Evolutionary conservation across 2,797 vertebrate species (phyloP).

Genomic region (Lagodon rhomboides): DNA sequence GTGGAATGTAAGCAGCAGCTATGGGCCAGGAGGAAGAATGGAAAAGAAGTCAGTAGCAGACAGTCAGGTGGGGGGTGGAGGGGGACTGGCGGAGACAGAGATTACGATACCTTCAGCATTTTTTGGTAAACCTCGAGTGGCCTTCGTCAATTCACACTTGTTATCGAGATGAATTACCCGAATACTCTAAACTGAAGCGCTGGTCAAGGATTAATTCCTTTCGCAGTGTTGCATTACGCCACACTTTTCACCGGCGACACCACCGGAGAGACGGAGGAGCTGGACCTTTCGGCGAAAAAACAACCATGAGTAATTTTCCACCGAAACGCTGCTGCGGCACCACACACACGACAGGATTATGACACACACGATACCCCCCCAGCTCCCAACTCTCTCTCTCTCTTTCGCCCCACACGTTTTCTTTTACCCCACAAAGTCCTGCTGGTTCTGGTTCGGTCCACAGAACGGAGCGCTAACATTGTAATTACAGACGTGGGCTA

Average conservation of each 20-base stretch:
- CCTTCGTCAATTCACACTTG: constrained; percentile 10
- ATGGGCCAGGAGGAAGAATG: constrained; percentile 69
- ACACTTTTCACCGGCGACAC: constrained; percentile 36
- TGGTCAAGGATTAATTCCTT: constrained; percentile 20
- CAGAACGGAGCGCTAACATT: constrained; percentile 73
- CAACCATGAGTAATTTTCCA: constrained; percentile 81
- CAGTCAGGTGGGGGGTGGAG: constrained; percentile 20
- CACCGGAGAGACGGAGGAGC: constrained; percentile 28
- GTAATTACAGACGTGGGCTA: constrained; percentile 77
- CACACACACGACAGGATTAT: constrained; percentile 68
- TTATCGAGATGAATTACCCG: constrained; percentile 34
- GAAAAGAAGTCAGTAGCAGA: constrained; percentile 70
- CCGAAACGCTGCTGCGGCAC: constrained; percentile 62
- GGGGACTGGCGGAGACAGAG: constrained; percentile 14
- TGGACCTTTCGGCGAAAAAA: constrained; percentile 65
- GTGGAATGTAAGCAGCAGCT: constrained; percentile 69
- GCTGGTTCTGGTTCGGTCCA: constrained; percentile 59
- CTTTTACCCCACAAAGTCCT: constrained; percentile 46
- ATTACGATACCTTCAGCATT: constrained; percentile 38
- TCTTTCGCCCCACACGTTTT: constrained; percentile 40
- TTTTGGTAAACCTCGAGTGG: constrained; percentile 29
- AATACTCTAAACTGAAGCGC: constrained; percentile 19
- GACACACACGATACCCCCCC: constrained; percentile 39
- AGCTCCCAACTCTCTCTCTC: constrained; percentile 14
- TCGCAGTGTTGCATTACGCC: constrained; percentile 26